Evolutionary conservation across 2,797 vertebrate species (phyloP), one percentile per base, ranked within the genome.

Genomic region (Melanotaenia nigrans): DNA sequence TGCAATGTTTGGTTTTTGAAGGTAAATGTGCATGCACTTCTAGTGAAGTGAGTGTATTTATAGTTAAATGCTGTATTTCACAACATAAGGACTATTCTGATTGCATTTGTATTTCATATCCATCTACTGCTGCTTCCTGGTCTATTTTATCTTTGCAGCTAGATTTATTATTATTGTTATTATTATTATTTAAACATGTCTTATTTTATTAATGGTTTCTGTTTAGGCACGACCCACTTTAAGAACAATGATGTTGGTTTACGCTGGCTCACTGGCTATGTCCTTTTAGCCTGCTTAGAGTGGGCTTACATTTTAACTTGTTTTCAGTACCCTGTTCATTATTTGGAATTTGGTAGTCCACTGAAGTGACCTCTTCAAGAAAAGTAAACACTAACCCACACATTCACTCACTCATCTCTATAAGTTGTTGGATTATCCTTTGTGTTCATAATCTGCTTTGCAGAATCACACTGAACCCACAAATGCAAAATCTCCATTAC

Each of bases 341-440:
- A 54, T 77, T 65, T 68, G 56, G 18, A 59, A 68, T 20, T 30
- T 65, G 58, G 6, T n/a, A 25, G 42, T 56, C 18, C 53, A 55
- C 28, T 73, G 20, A 61, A 24, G 35, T 75, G 66, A 61, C 75
- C 75, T 56, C 47, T 64, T 36, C 38, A 65, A 57, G n/a, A 30
- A 75, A 63, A 69, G 61, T 61, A 77, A 81, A 80, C 28, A 73
- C 7, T 66, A 28, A 58, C n/a, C 2, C 5, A 42, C 40, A 40
- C 32, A 36, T 25, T 24, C 14, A 36, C 40, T 13, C n/a, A 45
- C 16, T 24, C 24, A 22, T 45, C 12, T 59, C 54, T 30, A 5
- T 57, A 0, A 20, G 3, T 4, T 12, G 16, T 42, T 45, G 42
- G 16, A 18, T 7, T 56, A 18, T 22, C 56, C 8, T 20, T n/a